Evolutionary conservation across 2,113 vertebrate species (phyloP).

Genomic region (Motacilla tschutschensis): DNA sequence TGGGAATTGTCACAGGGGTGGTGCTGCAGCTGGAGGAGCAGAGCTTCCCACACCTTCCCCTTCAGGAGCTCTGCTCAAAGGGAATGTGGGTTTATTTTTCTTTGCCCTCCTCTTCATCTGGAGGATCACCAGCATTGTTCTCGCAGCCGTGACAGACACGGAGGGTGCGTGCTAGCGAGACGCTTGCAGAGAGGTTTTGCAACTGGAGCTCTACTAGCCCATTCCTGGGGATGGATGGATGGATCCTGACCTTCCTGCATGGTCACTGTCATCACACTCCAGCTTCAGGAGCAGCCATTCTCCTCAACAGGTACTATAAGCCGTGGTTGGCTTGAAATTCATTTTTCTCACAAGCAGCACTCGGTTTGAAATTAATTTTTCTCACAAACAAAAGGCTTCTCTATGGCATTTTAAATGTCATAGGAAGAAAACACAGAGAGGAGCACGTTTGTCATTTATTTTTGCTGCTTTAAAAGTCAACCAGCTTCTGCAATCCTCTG

Average conservation of each 20-base stretch:
- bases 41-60: constrained; percentile 33
- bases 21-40: constrained; percentile 36
- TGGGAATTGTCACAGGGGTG: constrained; percentile 5
- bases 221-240: fast-evolving
- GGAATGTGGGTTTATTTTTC: neutral
- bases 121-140: constrained; percentile 15
- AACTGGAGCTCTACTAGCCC: neutral
- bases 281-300: neutral
- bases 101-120: constrained; percentile 28
- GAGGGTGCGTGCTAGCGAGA: neutral
- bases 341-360: neutral
- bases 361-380: neutral
- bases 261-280: neutral
- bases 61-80: constrained; percentile 8
- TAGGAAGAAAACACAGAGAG: neutral
- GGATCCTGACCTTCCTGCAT: neutral
- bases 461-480: neutral
- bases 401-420: neutral
- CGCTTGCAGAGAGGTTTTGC: neutral
- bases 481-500: neutral
- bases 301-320: neutral
- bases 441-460: neutral
- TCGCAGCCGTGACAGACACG: neutral
- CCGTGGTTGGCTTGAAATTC: neutral
- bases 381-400: neutral